These are phyloP conservation scores for Drosophila trichaetosa DNA, from an alignment of 2,888 invertebrate species.

Conservation along the genomic window DNA sequence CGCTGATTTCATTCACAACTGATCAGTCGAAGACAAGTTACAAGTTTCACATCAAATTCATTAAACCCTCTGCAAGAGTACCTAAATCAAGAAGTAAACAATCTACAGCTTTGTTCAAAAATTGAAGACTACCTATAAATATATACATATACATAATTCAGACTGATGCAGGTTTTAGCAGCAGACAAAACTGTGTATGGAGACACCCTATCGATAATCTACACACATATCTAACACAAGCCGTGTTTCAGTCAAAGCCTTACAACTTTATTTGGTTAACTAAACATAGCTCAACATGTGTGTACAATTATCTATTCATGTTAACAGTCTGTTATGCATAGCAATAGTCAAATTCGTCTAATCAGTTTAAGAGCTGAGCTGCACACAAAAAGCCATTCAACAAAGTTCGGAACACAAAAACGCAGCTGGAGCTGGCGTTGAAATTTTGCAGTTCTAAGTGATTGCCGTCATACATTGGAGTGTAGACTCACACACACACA, in stretches of 20 bases:
- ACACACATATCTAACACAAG: background rate
- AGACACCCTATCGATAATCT: background rate
- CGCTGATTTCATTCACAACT: background rate
- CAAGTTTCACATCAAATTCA: background rate
- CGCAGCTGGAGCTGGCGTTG: conserved; percentile 69
- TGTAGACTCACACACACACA: background rate
- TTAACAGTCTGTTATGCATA: conserved; percentile 30
- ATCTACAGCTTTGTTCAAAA: background rate
- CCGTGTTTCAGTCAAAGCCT: background rate
- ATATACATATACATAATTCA: background rate
- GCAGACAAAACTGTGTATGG: background rate
- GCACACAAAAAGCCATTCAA: conserved; percentile 18
- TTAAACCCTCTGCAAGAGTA: background rate
- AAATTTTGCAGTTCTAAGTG: conserved; percentile 44
- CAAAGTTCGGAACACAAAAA: conserved; percentile 46
- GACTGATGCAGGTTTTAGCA: background rate
- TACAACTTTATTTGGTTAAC: conserved; percentile 22
- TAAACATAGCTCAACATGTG: conserved; percentile 8
- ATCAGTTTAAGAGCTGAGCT: conserved; percentile 31
- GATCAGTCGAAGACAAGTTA: background rate
- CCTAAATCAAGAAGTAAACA: background rate
- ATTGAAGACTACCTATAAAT: background rate
- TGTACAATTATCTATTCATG: conserved; percentile 28
- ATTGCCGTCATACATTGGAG: conserved; percentile 7
- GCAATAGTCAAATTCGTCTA: conserved; percentile 25